Percentiles rank a stretch among this genome's conserved stretches.
Evolutionary conservation across 2,888 invertebrate genomes (phyloP).

Genomic region (Tachystola acroxantha): DNA sequence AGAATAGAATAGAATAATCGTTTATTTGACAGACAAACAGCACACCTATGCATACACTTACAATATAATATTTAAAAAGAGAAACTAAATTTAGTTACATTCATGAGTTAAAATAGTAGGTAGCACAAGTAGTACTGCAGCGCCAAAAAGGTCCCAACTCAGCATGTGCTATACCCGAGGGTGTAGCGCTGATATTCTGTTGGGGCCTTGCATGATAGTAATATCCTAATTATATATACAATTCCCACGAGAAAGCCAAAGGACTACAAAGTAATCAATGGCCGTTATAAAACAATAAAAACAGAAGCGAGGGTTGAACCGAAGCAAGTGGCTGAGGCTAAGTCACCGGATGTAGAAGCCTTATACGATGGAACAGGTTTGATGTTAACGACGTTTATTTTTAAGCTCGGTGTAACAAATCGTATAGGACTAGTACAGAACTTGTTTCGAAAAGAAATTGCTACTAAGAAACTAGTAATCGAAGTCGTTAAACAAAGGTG

Average conservation of each 20-base stretch:
- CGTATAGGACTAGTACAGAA: background rate
- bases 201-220: no score
- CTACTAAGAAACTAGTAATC: background rate
- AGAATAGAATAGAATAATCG: no score
- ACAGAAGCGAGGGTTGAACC: background rate
- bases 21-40: no score
- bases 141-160: no score
- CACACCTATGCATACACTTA: no score
- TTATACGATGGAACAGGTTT: slow-evolving; percentile 6
- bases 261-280: slow-evolving; percentile 1
- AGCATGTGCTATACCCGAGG: no score
- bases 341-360: slow-evolving; percentile 8
- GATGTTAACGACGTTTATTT: slow-evolving; percentile 1
- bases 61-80: no score
- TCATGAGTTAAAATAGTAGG: no score
- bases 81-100: no score
- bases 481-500: no score
- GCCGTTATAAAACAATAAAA: slow-evolving; percentile 3
- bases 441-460: slow-evolving; percentile 1
- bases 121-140: no score
- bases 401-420: slow-evolving; percentile 4
- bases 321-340: background rate
- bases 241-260: background rate
- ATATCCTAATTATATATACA: background rate
- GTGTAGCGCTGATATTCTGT: no score